Base-by-base conservation (phyloP, 2,797 vertebrate species). In the Tadarida brasiliensis region DNA sequence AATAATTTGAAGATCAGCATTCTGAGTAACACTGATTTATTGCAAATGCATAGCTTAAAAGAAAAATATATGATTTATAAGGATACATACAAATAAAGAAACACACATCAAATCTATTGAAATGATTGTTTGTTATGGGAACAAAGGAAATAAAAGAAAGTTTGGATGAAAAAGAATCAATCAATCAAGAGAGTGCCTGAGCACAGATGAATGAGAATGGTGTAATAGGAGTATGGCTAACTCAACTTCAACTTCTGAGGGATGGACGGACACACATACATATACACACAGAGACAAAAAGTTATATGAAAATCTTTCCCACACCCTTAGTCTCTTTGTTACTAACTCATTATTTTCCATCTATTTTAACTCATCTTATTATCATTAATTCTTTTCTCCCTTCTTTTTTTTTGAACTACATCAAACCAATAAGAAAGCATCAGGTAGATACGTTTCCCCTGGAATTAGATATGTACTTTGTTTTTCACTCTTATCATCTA, bases 161-260 rank as follows among this genome's bases (percentile, higher is more conserved):
- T 84, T 30, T 35, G 16, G 90, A 81, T 95, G 65, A 33, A 87
- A 77, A 14, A 91, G 19, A 84, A 59, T 96, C 33, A 61, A 11
- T 68, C 26, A 63, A 8, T 63, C 11, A 39, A 67, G 22, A 87
- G 20, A 59, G 6, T 16, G 30, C 57, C 9, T 5, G 30, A 76
- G 44, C n/a, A 33, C 19, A 91, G 78, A 61, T 7, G 39, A 51
- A 49, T 73, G 33, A 74, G 59, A 86, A 77, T 56, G 49, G 11
- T 28, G 6, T 86, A 2, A 6, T 16, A 59, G 8, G 35, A 51
- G 15, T 33, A 2, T 0, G n/a, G 4, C 19, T 47, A 61, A 51
- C 17, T 90, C 33, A 54, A 2, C 47, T 26, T 84, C 47, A 39
- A 44, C 15, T 28, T 70, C 57, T 73, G 56, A 54, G 51, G 15